Evolutionary conservation across 2,888 invertebrate genomes (phyloP).

Genomic region (Drosophila cracens): DNA sequence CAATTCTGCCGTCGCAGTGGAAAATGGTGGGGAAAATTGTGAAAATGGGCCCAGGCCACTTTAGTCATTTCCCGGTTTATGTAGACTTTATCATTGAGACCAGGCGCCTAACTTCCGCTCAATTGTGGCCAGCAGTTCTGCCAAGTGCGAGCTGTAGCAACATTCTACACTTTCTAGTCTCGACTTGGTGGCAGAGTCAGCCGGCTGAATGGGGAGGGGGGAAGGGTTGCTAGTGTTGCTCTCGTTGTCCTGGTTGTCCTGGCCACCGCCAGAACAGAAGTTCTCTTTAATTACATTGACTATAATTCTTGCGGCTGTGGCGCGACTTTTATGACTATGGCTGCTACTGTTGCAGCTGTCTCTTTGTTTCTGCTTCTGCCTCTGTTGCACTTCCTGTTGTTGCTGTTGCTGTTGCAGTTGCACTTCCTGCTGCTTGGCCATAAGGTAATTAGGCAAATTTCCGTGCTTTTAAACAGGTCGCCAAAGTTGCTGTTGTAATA

Average conservation of each 20-base stretch:
- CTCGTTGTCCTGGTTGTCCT: conserved; percentile 2
- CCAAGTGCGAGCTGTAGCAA: conserved; percentile 20
- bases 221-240: not conserved
- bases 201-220: not conserved
- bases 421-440: conserved; percentile 53
- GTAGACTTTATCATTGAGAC: conserved; percentile 78
- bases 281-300: conserved; percentile 82
- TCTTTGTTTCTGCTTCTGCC: conserved; percentile 15
- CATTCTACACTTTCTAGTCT: conserved; percentile 7
- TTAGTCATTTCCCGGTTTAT: conserved; percentile 79
- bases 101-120: conserved; percentile 75
- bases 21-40: not conserved
- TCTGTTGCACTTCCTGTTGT: conserved; percentile 37
- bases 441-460: conserved; percentile 82
- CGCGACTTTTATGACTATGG: conserved; percentile 72
- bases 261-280: conserved; percentile 64
- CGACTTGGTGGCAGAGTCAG: not conserved
- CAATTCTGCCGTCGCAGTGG: conserved; percentile 20
- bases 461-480: conserved; percentile 78
- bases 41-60: conserved; percentile 63
- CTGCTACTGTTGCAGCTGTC: conserved; percentile 35
- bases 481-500: conserved; percentile 43
- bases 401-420: conserved; percentile 26
- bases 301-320: conserved; percentile 81
- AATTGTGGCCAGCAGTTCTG: conserved; percentile 67